A percentile compares a stretch with the other conserved stretches of the same genome.
Conservation (phyloP, 1,140 invertebrate species). For the Lanistes nyassanus region DNA sequence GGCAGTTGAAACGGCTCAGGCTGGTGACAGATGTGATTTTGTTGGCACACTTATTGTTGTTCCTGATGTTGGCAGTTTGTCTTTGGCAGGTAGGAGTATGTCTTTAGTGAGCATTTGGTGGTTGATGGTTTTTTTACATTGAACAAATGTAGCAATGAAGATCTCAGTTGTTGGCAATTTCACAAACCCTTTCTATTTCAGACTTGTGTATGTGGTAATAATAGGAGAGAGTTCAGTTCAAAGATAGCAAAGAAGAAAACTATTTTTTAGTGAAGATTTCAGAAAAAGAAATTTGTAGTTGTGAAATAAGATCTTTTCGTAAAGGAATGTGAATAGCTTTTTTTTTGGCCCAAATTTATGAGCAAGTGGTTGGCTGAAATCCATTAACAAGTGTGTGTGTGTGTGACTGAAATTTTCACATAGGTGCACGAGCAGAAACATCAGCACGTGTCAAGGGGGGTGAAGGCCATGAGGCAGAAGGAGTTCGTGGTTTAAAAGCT, state of each 20-base stretch:
- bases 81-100: slow-evolving; percentile 85
- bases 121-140: too few relatives aligned
- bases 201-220: too few relatives aligned
- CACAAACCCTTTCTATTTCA: too few relatives aligned
- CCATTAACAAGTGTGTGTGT: background rate
- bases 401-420: background rate
- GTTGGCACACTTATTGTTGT: slow-evolving; percentile 96
- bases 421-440: slow-evolving; percentile 81
- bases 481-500: slow-evolving; percentile 90
- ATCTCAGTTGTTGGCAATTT: too few relatives aligned
- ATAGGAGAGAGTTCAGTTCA: too few relatives aligned
- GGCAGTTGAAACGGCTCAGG: slow-evolving; percentile 95
- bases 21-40: slow-evolving; percentile 92
- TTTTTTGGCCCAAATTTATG: too few relatives aligned
- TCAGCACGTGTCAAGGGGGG: slow-evolving; percentile 76
- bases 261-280: background rate
- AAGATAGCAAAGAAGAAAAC: too few relatives aligned
- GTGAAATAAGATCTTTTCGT: too few relatives aligned
- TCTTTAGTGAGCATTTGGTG: slow-evolving; percentile 69
- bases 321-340: too few relatives aligned
- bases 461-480: slow-evolving; percentile 83
- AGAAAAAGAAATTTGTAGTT: too few relatives aligned
- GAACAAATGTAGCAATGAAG: too few relatives aligned
- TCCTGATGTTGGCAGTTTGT: slow-evolving; percentile 90
- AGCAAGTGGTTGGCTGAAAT: background rate